Percentiles rank a stretch among this genome's conserved stretches.
Evolutionary conservation across 2,797 vertebrate genomes (phyloP).

Genomic region (Pantherophis vulpinus): DNA sequence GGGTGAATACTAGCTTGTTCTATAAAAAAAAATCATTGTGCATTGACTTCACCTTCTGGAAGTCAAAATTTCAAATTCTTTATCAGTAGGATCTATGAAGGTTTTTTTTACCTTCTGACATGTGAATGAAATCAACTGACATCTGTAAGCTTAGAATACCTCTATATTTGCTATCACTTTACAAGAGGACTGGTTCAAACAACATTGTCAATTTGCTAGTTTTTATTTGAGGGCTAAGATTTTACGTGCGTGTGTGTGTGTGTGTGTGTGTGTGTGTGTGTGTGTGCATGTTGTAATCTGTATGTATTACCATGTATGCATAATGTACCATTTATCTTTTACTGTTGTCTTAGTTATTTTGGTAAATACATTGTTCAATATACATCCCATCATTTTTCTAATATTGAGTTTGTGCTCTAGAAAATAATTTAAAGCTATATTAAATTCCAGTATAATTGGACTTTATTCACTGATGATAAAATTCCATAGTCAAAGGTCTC

Average conservation of each 20-base stretch:
- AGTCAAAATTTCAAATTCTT: not conserved
- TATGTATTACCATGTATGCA: not conserved
- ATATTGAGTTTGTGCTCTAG: not conserved
- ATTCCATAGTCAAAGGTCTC: not conserved
- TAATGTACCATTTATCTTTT: not conserved
- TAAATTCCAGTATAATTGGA: not conserved
- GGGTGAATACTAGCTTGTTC: not conserved
- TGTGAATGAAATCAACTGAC: not conserved
- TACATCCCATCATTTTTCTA: not conserved
- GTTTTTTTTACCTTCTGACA: not conserved
- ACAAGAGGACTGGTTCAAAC: not conserved
- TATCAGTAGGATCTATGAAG: not conserved
- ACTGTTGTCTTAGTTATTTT: not conserved
- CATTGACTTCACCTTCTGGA: not conserved
- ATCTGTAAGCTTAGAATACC: not conserved
- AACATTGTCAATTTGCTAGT: not conserved
- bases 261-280: too few species aligned
- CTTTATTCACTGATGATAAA: not conserved
- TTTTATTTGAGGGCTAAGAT: not conserved
- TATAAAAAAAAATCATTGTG: not conserved
- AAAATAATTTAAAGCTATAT: not conserved
- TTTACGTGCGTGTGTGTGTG: rapidly evolving
- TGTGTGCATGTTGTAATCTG: not conserved
- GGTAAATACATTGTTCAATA: not conserved
- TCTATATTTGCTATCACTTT: not conserved